Evolutionary conservation across 2,797 vertebrate genomes (phyloP).

Genomic region (Coilia nasus): DNA sequence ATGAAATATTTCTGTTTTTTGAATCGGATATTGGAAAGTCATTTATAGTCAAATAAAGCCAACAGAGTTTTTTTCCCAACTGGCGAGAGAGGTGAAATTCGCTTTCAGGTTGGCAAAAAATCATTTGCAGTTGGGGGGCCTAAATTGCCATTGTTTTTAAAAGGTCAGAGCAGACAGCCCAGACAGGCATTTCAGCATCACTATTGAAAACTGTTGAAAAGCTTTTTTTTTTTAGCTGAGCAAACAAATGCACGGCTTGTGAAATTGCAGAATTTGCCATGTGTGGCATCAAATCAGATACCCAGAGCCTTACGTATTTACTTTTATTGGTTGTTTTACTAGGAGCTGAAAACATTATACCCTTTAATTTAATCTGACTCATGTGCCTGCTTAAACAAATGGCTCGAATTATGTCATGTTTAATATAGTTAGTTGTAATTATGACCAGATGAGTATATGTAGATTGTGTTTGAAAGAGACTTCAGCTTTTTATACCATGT

Average conservation of each 20-base stretch:
- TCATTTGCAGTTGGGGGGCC: conserved; percentile 27
- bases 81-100: conserved; percentile 37
- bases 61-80: conserved; percentile 47
- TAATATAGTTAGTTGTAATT: conserved; percentile 21
- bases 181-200: background rate
- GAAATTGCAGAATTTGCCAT: conserved; percentile 21
- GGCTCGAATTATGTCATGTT: conserved; percentile 23
- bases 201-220: conserved; percentile 7
- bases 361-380: conserved; percentile 23
- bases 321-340: conserved; percentile 26
- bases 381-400: conserved; percentile 26
- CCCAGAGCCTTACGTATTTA: background rate
- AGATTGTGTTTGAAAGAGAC: conserved; percentile 3
- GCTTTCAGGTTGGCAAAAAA: background rate
- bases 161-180: conserved; percentile 60
- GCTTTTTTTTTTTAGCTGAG: conserved; percentile 9
- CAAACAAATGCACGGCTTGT: conserved; percentile 20
- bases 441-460: conserved; percentile 14
- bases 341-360: conserved; percentile 26
- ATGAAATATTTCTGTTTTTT: conserved; percentile 67
- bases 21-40: conserved; percentile 70
- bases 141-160: conserved; percentile 56
- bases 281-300: background rate
- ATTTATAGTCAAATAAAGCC: conserved; percentile 75
- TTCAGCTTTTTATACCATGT: background rate